phyloP scores from a whole-genome alignment of 2,888 invertebrate genomes.

The Hymenopus coronatus region DNA sequence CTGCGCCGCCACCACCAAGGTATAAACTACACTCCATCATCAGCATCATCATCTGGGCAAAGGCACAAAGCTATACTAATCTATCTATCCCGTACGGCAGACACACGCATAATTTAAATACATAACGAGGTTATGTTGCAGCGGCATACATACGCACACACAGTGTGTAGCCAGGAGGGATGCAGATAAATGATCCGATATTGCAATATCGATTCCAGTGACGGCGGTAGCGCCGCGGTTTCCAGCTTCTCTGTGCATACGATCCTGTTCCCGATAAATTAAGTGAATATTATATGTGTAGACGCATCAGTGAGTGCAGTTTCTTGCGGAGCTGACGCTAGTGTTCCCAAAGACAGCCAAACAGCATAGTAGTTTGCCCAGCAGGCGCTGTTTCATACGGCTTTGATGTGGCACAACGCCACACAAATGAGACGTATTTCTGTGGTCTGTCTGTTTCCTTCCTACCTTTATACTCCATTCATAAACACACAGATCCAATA shows the following conservation, averaged over 20 bases:
- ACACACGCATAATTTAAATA: constrained; percentile 20
- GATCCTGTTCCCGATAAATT: not conserved
- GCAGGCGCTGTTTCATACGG: too few species aligned
- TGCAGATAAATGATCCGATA: constrained; percentile 32
- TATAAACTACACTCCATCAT: not conserved
- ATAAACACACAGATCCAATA: too few species aligned
- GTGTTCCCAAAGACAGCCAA: too few species aligned
- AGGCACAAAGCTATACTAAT: constrained; percentile 18
- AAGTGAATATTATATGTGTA: not conserved
- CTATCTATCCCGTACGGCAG: constrained; percentile 1
- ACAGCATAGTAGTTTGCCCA: too few species aligned
- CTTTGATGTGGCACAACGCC: too few species aligned
- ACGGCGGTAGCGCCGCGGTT: constrained; percentile 9
- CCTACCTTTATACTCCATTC: too few species aligned
- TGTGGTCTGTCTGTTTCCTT: too few species aligned
- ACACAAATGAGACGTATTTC: too few species aligned
- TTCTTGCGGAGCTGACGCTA: not conserved
- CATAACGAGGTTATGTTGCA: constrained; percentile 12
- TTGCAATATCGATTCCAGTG: constrained; percentile 26
- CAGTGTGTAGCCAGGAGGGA: constrained; percentile 12
- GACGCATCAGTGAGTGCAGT: not conserved
- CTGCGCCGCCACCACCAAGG: not conserved
- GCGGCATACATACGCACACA: not conserved
- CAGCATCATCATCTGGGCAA: constrained; percentile 8
- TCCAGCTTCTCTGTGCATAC: not conserved